Base-by-base conservation (phyloP, 2,797 vertebrate species). In the Alfaro cultratus region DNA sequence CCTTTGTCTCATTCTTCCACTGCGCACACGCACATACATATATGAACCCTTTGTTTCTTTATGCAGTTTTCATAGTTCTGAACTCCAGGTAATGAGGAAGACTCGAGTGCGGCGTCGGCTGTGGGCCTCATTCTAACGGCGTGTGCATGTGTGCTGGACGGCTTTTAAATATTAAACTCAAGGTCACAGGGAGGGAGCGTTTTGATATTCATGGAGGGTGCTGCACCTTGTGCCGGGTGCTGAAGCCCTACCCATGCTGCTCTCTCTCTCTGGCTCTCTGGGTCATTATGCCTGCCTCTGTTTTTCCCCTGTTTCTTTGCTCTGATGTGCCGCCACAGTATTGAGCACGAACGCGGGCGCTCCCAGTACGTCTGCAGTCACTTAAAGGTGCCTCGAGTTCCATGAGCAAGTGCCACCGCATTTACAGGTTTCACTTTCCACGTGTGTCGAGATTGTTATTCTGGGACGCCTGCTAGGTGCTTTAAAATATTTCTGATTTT, bases 91-190 rank as follows among this genome's bases (percentile, higher is more conserved):
- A 95, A 95, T 94, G 92, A 93, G 91, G 91, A 90, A 87, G 88
- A 92, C 86, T 91, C 89, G 82, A 91, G 90, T 89, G 83, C 87
- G 87, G 82, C 78, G 84, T 74, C 88, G 88, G 89, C 91, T 86
- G 86, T 75, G 41, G 89, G 92, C 89, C 89, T 88, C 83, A 83
- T 83, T 79, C 82, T 81, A 89, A 84, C 64, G 45, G 49, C 77
- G 81, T 84, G 87, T 82, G 85, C 83, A 83, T 88, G 91, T 83
- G 91, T 90, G 57, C 49, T 85, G 86, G 88, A 90, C 81, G 85
- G 91, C 88, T 93, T 95, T 95, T 94, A 95, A 95, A 95, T 95
- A 95, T 96, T 95, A 92, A 95, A 95, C 91, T 95, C 92, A 95
- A 95, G 94, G 95, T 96, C 94, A 96, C 94, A 95, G 91, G 89